These are phyloP conservation scores for Acanthococcus lagerstroemiae DNA, from an alignment of 2,888 invertebrate genomes.

Conservation along the genomic window DNA sequence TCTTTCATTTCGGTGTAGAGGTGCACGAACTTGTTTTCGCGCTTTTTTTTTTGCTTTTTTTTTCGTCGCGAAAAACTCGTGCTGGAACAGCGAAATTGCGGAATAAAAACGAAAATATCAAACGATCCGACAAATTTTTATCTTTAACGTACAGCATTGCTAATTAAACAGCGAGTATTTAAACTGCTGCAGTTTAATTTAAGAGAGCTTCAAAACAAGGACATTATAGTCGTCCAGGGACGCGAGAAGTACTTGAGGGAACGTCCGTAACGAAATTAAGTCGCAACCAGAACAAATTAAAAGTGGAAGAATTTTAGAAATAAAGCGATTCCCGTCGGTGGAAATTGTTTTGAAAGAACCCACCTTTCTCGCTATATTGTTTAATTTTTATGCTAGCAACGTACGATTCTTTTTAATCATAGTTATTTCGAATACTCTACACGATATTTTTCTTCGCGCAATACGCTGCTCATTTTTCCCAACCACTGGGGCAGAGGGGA, in stretches of 20 bases:
- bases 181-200: conserved; percentile 29
- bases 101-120: conserved; percentile 23
- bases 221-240: conserved; percentile 30
- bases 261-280: conserved; percentile 30
- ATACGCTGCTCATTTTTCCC: neutral
- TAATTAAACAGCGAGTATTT: conserved; percentile 31
- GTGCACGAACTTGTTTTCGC: too few species aligned
- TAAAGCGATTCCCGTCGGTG: conserved; percentile 26
- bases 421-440: conserved; percentile 7
- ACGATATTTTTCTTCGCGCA: neutral
- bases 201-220: conserved; percentile 23
- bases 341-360: conserved; percentile 23
- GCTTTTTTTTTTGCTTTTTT: neutral
- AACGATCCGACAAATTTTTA: conserved; percentile 31
- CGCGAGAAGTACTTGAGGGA: conserved; percentile 29
- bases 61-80: neutral
- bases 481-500: neutral
- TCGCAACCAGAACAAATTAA: conserved; percentile 31
- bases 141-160: conserved; percentile 25
- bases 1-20: too few species aligned
- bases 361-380: conserved; percentile 16
- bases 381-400: conserved; percentile 22
- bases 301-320: conserved; percentile 29
- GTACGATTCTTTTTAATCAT: conserved; percentile 26
- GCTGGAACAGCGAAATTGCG: neutral